Conservation (phyloP, 2,797 vertebrate species). For the Danionella dracula region DNA sequence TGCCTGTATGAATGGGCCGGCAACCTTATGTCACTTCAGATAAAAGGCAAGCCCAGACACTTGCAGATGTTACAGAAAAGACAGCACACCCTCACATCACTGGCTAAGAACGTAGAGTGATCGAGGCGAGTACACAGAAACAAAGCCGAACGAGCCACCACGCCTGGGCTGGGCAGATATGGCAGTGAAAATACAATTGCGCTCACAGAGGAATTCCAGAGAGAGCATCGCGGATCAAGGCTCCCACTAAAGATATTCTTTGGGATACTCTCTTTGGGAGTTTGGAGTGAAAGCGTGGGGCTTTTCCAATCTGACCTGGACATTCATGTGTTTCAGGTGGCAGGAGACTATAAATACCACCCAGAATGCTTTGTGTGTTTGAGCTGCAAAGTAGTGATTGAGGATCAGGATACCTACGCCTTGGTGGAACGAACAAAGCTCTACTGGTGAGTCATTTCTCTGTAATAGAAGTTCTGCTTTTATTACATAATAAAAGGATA, state of each 20-base stretch:
- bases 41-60: conserved; percentile 61
- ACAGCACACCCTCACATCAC: conserved; percentile 14
- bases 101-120: neutral
- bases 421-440: conserved; percentile 88
- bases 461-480: no score
- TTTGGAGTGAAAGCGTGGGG: neutral
- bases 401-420: conserved; percentile 89
- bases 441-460: conserved; percentile 80
- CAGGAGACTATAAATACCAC: conserved; percentile 95
- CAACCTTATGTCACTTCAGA: conserved; percentile 56
- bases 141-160: conserved; percentile 18
- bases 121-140: neutral
- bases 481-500: no score
- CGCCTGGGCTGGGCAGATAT: neutral
- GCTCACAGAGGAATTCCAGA: neutral
- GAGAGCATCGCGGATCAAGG: neutral
- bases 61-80: conserved; percentile 61
- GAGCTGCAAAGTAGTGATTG: conserved; percentile 93
- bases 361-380: conserved; percentile 96
- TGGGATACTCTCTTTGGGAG: neutral
- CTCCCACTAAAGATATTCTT: neutral
- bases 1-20: conserved; percentile 38
- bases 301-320: neutral
- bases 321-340: conserved; percentile 72
- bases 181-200: neutral